phyloP scores from a whole-genome alignment of 2,888 invertebrate species.

The Drosophila anomalata region DNA sequence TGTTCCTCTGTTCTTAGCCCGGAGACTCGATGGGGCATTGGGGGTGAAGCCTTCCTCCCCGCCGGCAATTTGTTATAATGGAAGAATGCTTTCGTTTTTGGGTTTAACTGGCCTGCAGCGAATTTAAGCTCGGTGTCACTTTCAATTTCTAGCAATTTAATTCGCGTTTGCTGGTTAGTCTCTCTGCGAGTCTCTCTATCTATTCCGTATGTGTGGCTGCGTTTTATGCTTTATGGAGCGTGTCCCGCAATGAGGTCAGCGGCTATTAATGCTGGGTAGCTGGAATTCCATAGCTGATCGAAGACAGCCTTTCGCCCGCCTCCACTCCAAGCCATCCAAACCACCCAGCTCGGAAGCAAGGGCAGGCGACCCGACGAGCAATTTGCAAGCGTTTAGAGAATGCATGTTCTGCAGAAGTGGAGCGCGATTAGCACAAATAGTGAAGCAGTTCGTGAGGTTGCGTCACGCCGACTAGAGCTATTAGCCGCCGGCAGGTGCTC shows the following conservation, averaged over 20 bases:
- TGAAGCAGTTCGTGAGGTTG: conserved; percentile 9
- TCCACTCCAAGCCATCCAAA: conserved; percentile 3
- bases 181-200: conserved; percentile 14
- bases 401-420: conserved; percentile 16
- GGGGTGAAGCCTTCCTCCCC: background rate
- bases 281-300: background rate
- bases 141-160: conserved; percentile 77
- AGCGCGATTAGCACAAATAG: conserved; percentile 37
- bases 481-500: conserved; percentile 10
- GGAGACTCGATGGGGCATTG: background rate
- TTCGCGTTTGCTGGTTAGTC: conserved; percentile 58
- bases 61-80: conserved; percentile 55
- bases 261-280: background rate
- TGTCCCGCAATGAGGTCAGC: conserved; percentile 68
- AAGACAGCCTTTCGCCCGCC: background rate
- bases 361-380: background rate
- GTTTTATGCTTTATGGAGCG: conserved; percentile 38
- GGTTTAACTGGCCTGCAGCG: conserved; percentile 46
- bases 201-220: background rate
- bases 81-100: conserved; percentile 36
- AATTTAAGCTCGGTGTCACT: conserved; percentile 63
- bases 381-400: conserved; percentile 33
- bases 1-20: background rate
- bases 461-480: too few relatives aligned
- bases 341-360: conserved; percentile 14